These are phyloP conservation scores for Alligator sinensis DNA, from an alignment of 2,113 vertebrate genomes.

Conservation along the genomic window DNA sequence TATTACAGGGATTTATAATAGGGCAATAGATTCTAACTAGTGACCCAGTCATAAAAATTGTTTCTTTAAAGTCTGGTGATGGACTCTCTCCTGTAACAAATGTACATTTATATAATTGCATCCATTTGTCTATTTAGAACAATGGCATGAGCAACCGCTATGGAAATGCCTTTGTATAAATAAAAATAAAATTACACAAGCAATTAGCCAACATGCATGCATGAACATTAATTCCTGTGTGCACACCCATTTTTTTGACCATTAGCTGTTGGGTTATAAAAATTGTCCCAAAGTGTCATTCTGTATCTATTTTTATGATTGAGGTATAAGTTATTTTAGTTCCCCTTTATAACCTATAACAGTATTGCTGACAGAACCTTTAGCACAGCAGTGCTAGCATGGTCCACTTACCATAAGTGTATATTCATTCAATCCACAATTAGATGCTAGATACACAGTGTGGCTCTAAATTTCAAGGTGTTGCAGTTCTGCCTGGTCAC, in stretches of 20 bases:
- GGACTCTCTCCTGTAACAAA: not conserved
- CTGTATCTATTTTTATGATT: slow-evolving; percentile 64
- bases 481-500: slow-evolving; percentile 3
- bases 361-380: slow-evolving; percentile 60
- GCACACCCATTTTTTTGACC: slow-evolving; percentile 36
- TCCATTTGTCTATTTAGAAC: not conserved
- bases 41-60: not conserved
- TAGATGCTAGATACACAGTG: slow-evolving; percentile 31
- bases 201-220: not conserved
- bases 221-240: not conserved
- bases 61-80: not conserved
- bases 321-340: slow-evolving; percentile 45
- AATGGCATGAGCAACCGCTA: not conserved
- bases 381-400: slow-evolving; percentile 26
- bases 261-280: slow-evolving; percentile 54
- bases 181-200: not conserved
- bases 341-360: slow-evolving; percentile 38
- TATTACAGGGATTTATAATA: not conserved
- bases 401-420: slow-evolving; percentile 24
- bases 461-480: slow-evolving; percentile 19
- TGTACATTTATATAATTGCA: not conserved
- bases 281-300: slow-evolving; percentile 61
- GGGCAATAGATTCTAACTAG: not conserved
- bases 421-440: slow-evolving; percentile 18
- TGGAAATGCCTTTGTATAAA: not conserved